Base-by-base conservation (phyloP, 1,140 invertebrate genomes). In the Drosophila bocki region DNA sequence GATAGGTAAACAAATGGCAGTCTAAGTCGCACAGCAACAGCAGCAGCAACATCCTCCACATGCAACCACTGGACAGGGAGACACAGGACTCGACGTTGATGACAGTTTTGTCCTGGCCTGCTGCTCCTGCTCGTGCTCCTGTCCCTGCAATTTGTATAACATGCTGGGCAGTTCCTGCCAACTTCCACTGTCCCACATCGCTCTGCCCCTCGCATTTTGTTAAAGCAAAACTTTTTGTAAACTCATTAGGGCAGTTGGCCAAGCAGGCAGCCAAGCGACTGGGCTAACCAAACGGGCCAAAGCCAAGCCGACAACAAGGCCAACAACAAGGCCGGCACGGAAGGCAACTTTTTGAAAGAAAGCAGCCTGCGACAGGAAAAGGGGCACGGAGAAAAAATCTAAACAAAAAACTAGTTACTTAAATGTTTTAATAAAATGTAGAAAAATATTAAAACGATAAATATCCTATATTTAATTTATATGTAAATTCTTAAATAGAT, bases 201-300 rank as follows among this genome's bases (percentile, higher is more conserved):
- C 39, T 54, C 47, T 63, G 13, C 64, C 51, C 48, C 67, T 54
- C 44, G 70, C 76, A 76, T 74, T 85, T 86, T 68, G 80, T 77
- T 83, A 77, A 83, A 83, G 84, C 76, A 87, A 87, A 87, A 87
- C 84, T 87, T 88, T 87, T 87, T 87, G 83, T 86, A 87, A 86
- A 87, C 84, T 87, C 84, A 87, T 87, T 87, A 87, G 84, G 86
- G 80, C 84, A 87, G 83, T 87, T 78, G 83, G 83, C 83, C 82
- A 81, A 85, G 82, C 82, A 85, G 61, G 61, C 81, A 84, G 69
- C 81, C 65, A 80, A 77, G 77, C 76, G 82, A 80, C 76, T 71
- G 51, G 39, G 82, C 75, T 70, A 86, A 85, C 82, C 78, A 85
- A 85, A 62, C 78, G 69, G 77, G 68, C 62, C 53, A 59, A 35